A percentile compares a stretch with the other conserved stretches of the same genome.
Conservation (phyloP, 2,113 vertebrate species). For the Echinops telfairi region DNA sequence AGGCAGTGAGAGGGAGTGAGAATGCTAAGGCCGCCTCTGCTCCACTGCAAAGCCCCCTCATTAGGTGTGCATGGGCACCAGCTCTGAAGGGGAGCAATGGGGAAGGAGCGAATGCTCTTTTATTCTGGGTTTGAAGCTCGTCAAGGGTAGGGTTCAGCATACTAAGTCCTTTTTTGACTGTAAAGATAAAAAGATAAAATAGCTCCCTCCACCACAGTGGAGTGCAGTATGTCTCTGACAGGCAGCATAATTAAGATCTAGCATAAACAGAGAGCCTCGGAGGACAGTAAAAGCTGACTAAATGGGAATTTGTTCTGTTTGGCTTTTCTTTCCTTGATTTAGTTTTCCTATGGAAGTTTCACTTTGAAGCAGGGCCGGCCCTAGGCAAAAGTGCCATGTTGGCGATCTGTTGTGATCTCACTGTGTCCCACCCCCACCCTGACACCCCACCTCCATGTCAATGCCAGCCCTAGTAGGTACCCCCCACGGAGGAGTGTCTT, state of each 20-base stretch:
- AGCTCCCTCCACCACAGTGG: conserved; percentile 53
- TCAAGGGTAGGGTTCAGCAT: conserved; percentile 62
- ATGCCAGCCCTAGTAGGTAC: fast-evolving
- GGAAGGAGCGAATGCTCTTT: conserved; percentile 12
- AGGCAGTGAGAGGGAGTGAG: no score
- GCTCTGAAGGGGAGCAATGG: not conserved
- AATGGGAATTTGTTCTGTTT: conserved; percentile 73
- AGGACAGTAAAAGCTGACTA: conserved; percentile 78
- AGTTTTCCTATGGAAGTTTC: conserved; percentile 72
- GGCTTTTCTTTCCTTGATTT: conserved; percentile 69
- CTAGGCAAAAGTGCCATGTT: conserved; percentile 30
- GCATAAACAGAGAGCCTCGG: conserved; percentile 75
- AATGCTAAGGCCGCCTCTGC: not conserved
- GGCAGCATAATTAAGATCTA: conserved; percentile 61
- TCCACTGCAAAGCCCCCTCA: not conserved
- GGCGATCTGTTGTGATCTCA: not conserved
- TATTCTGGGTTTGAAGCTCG: conserved; percentile 60
- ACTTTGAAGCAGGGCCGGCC: conserved; percentile 72
- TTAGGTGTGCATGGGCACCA: not conserved
- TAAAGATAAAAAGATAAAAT: conserved; percentile 73
- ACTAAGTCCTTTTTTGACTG: conserved; percentile 64
- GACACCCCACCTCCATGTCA: no score
- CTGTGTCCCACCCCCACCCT: fast-evolving
- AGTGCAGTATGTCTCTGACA: conserved; percentile 60
- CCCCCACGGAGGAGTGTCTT: no score